Percentiles rank a stretch among this genome's conserved stretches.
phyloP scores from a whole-genome alignment of 37 sponge, comb jelly and placozoan species.

The Chondrilla cf. caribensis region DNA sequence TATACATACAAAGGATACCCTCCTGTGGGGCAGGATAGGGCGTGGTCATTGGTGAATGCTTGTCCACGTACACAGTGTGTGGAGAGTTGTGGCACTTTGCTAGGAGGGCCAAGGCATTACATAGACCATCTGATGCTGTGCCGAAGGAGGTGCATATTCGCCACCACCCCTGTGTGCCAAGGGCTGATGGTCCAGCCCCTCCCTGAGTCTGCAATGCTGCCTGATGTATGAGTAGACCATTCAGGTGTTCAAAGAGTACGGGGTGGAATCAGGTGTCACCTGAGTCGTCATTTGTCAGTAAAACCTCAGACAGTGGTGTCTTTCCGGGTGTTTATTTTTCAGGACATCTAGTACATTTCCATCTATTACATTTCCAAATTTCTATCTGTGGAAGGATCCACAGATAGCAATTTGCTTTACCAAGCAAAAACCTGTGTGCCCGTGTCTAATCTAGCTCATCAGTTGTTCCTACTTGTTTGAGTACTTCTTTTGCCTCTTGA shows the following conservation, averaged over 20 bases:
- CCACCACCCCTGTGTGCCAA: not conserved
- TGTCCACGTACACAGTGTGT: no score
- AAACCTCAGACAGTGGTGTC: not conserved
- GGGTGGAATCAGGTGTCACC: not conserved
- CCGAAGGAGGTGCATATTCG: not conserved
- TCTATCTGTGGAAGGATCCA: not conserved
- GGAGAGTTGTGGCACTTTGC: no score
- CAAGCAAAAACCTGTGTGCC: not conserved
- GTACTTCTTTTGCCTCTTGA: no score
- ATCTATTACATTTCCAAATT: not conserved
- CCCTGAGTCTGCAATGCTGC: conserved; percentile 2
- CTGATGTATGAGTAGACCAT: not conserved
- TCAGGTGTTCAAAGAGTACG: conserved; percentile 7
- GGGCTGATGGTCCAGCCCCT: not conserved
- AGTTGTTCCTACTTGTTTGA: not conserved
- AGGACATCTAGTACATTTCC: not conserved
- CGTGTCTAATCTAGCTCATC: not conserved
- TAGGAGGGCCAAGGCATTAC: no score
- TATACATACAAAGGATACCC: no score
- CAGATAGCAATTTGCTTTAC: not conserved
- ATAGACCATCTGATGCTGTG: no score
- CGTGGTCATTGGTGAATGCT: no score
- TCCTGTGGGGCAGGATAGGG: no score
- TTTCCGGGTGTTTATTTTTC: not conserved
- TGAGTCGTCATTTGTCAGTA: not conserved